Evolutionary conservation across 2,797 vertebrate genomes (phyloP), one percentile per base, ranked within the genome.

Genomic region (Chelon auratus): DNA sequence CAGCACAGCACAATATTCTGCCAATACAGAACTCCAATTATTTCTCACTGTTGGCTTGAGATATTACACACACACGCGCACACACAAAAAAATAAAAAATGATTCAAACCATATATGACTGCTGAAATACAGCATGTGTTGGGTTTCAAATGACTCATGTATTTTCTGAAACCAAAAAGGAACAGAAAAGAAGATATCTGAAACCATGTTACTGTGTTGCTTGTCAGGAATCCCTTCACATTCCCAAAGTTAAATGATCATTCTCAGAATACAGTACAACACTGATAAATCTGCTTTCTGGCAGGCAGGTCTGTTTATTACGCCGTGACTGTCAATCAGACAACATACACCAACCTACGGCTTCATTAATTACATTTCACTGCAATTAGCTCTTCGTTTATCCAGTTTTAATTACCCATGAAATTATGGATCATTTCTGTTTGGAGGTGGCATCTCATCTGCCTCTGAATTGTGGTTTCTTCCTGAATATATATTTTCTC

Each of bases 331-430:
- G 62, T 64, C 75, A 88, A 62, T 81, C 47, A 80, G 71, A 75
- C 67, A 77, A 65, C 70, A 66, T 20, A 68, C 65, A 80, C 75
- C 71, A 58, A 67, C 72, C 66, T 59, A 26, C 69, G 18, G 56
- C 72, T 80, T 80, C 75, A 77, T 82, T 87, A 82, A 88, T 87
- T 83, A 73, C 78, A 87, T 82, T 77, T 78, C 77, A 47, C 69
- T 67, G 72, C 77, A 87, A 91, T 92, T 90, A 88, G 66, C 55
- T 61, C 18, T 65, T 61, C 12, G 7, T 83, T 87, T 80, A 86
- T 83, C 36, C 66, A 71, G 65, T 76, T 81, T 79, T 87, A 89
- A 92, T 91, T 84, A 88, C 84, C 45, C 84, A 45, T 87, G 80
- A 86, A 87, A 81, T 87, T 64, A 84, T 75, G 39, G 50, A 62